Evolutionary conservation across 2,888 invertebrate species (phyloP), one percentile per base, ranked within the genome.

Genomic region (Eremobia ochroleuca): DNA sequence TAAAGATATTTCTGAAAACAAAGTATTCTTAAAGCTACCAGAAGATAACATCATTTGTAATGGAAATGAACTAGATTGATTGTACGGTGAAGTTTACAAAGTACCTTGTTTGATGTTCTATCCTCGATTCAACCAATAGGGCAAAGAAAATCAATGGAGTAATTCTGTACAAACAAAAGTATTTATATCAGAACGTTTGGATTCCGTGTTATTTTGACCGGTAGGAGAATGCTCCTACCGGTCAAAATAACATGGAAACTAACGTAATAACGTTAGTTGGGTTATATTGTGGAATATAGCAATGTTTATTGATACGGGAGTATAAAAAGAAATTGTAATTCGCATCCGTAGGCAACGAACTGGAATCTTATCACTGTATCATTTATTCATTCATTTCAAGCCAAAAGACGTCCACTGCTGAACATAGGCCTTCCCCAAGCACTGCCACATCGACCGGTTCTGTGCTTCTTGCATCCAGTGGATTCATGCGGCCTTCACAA

Each of bases 51-150:
- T 31, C 9, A 81, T 81, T 74, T 81, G 58, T 52, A 82, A 67
- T 82, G 66, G 65, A 49, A 76, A 79, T 82, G 34, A 76, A 66
- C 37, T 46, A 62, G 82, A 82, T 79, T 67, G 46, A 79, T 82
- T 37, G n/a, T 67, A 34, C n/a, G 34, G 13, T 62, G 66, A 82
- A 82, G 76, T 62, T 52, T 77, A 79, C 61, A 82, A 82, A 77
- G 66, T 67, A 28, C 61, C 46, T 46, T 76, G 82, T 79, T 79
- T 62, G 64, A 82, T 82, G 43, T 79, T 66, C 4, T 82, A 55
- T 55, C 43, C 28, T 59, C 18, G 21, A 68, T 79, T 59, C 21
- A 31, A 83, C 25, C 71, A 70, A 73, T 79, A 9, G n/a, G 37
- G 34, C 40, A 52, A 72, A 68, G 49, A 31, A 83, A 79, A 83